These are phyloP conservation scores for Harmothoe impar DNA, from an alignment of 2,888 invertebrate species.

Conservation along the genomic window DNA sequence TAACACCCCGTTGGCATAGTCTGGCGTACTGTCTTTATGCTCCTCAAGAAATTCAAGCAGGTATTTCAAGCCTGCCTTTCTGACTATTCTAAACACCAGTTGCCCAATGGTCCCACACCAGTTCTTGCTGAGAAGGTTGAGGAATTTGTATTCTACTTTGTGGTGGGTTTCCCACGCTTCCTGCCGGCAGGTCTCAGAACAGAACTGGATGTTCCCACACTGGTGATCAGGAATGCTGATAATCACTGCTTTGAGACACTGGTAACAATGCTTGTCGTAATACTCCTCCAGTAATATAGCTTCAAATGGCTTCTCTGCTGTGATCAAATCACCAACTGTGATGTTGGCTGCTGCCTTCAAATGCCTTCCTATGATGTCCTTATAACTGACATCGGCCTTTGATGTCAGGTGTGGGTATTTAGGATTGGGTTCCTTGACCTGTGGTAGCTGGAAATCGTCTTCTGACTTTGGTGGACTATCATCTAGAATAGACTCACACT, in stretches of 20 bases:
- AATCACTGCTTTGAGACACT: slow-evolving; percentile 84
- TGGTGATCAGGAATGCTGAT: slow-evolving; percentile 65
- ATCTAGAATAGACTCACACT: slow-evolving; percentile 43
- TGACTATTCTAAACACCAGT: slow-evolving; percentile 43
- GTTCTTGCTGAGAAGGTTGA: slow-evolving; percentile 58
- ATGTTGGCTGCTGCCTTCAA: slow-evolving; percentile 78
- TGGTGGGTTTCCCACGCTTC: slow-evolving; percentile 66
- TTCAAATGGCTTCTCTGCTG: slow-evolving; percentile 91
- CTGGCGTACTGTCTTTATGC: slow-evolving; percentile 21
- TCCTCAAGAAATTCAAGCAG: slow-evolving; percentile 46
- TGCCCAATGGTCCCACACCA: slow-evolving; percentile 64
- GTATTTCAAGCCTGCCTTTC: slow-evolving; percentile 56
- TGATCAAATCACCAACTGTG: slow-evolving; percentile 88
- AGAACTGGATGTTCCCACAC: slow-evolving; percentile 67
- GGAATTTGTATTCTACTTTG: slow-evolving; percentile 66
- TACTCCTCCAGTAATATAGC: slow-evolving; percentile 88
- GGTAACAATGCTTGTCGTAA: slow-evolving; percentile 87
- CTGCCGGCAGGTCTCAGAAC: slow-evolving; percentile 66
- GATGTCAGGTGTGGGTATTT: slow-evolving; percentile 45
- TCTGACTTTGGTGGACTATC: background rate
- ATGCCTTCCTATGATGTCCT: slow-evolving; percentile 76
- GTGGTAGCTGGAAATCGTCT: background rate
- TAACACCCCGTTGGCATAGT: slow-evolving; percentile 53
- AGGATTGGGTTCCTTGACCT: background rate
- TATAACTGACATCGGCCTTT: slow-evolving; percentile 72